Evolutionary conservation across 2,888 invertebrate genomes (phyloP).

Genomic region (Biston stratarius): DNA sequence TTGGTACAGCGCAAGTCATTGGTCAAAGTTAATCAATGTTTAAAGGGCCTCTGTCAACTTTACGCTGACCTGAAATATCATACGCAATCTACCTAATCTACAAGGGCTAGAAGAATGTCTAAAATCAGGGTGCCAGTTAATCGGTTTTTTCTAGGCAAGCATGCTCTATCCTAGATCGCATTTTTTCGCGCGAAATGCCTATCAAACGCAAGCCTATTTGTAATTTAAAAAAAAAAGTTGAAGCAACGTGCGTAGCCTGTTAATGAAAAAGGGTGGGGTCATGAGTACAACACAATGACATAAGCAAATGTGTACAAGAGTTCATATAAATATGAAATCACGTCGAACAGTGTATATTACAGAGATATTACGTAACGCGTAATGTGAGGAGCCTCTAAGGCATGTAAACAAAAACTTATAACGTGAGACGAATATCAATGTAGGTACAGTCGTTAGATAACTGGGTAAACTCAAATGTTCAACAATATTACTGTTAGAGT

Average conservation of each 20-base stretch:
- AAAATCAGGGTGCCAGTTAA: no score
- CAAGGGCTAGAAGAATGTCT: no score
- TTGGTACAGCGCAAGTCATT: no score
- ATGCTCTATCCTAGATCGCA: no score
- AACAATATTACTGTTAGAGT: constrained; percentile 6
- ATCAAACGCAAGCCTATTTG: no score
- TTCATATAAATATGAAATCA: constrained; percentile 23
- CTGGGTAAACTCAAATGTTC: constrained; percentile 3
- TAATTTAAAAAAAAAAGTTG: no score
- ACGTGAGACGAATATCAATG: constrained; percentile 38
- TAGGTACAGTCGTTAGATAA: constrained; percentile 4
- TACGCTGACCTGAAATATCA: no score
- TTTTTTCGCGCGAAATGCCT: no score
- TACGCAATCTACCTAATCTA: no score
- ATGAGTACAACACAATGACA: constrained; percentile 14
- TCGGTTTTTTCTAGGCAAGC: no score
- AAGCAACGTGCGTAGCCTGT: not conserved
- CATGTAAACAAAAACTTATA: constrained; percentile 44
- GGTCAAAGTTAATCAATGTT: no score
- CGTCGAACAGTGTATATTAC: constrained; percentile 17
- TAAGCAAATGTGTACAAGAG: constrained; percentile 13
- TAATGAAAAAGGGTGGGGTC: constrained; percentile 8
- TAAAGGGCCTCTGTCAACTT: no score
- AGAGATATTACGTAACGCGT: constrained; percentile 21
- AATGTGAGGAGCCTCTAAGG: constrained; percentile 31